phyloP scores from a whole-genome alignment of 2,888 invertebrate species.

The Boloria euphrosyne region DNA sequence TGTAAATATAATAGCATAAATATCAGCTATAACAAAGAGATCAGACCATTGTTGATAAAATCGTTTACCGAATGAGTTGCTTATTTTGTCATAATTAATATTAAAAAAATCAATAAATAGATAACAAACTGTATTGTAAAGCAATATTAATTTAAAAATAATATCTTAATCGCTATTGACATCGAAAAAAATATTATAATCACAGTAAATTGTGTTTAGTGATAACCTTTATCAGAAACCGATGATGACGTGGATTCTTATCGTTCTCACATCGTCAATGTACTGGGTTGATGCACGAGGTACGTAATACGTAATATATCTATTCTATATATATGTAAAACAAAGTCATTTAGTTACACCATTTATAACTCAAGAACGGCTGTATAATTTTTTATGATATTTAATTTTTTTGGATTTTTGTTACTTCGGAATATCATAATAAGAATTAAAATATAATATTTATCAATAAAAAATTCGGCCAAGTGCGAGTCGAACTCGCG shows the following conservation, averaged over 20 bases:
- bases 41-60: constrained; percentile 8
- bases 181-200: background rate
- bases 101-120: background rate
- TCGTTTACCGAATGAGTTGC: constrained; percentile 4
- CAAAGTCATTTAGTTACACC: too few species aligned
- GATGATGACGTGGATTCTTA: constrained; percentile 38
- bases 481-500: too few species aligned
- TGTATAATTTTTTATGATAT: too few species aligned
- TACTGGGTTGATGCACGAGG: constrained; percentile 43
- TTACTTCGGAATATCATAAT: too few species aligned
- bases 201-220: constrained; percentile 7
- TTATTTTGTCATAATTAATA: background rate
- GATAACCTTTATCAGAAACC: constrained; percentile 28
- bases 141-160: background rate
- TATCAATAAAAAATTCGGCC: too few species aligned
- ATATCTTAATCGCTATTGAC: background rate
- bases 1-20: background rate
- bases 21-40: background rate
- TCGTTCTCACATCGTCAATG: constrained; percentile 40
- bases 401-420: too few species aligned
- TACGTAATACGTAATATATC: constrained; percentile 27
- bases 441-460: too few species aligned
- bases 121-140: background rate
- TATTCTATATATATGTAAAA: too few species aligned
- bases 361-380: too few species aligned